Base-by-base conservation (phyloP, 2,113 vertebrate genomes). In the Larimichthys crocea region DNA sequence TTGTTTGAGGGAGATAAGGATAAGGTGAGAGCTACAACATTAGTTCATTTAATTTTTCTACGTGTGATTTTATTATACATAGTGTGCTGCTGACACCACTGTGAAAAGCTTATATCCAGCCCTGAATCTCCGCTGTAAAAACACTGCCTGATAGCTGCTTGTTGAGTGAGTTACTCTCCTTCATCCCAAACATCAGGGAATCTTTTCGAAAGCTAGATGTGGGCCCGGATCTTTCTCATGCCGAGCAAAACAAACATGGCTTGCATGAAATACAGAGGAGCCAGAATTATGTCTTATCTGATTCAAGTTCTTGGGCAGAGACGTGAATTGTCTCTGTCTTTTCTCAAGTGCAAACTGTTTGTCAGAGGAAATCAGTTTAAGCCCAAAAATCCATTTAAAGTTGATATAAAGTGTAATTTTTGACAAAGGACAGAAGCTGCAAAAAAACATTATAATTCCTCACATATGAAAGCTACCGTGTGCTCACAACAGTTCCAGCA, bases 201-300 rank as follows among this genome's bases (percentile, higher is more conserved):
- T 91, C 87, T 80, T 89, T 80, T 79, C 70, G 71, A 83, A 82
- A 76, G 78, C 79, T 84, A 75, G 89, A 93, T 91, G 87, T 74
- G 83, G 89, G 88, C 83, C 88, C 63, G 49, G 90, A 88, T 86
- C 78, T 76, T 88, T 86, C 86, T 90, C 86, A 78, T 86, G 84
- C 76, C 68, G 83, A 83, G 88, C 81, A 93, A 94, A 95, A 94
- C 92, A 94, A 94, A 94, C 91, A 92, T 14, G 60, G 74, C 88
- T 92, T 89, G 90, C 89, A 94, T 85, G 86, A 90, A 91, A 92
- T 44, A 82, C 73, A 83, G 74, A 93, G 83, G 84, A 90, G 83
- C 62, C 85, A 85, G 86, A 92, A 89, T 80, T 59, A 86, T 50
- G 20, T 73, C 92, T 94, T 93, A 95, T 94, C 94, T 92, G 94